Percentiles rank a stretch among this genome's conserved stretches.
These are phyloP conservation scores for Lochmaea crataegi DNA, from an alignment of 2,888 invertebrate species.

Conservation along the genomic window DNA sequence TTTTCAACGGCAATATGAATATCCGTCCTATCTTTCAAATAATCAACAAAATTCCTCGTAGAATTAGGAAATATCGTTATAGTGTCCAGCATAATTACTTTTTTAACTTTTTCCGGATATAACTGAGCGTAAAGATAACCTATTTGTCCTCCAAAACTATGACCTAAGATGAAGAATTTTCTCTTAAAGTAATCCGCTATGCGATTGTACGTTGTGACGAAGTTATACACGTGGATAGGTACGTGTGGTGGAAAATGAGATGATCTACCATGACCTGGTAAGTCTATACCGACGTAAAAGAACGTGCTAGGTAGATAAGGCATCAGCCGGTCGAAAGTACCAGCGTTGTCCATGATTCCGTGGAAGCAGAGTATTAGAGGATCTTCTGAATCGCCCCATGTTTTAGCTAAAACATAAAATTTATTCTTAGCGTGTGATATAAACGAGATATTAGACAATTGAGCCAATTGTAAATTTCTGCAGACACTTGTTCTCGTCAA, in stretches of 20 bases:
- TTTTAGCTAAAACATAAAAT: conserved; percentile 66
- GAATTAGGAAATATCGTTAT: conserved; percentile 54
- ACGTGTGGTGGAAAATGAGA: conserved; percentile 65
- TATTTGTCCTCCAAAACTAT: conserved; percentile 68
- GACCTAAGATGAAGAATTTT: conserved; percentile 58
- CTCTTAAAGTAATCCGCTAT: conserved; percentile 53
- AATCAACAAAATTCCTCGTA: conserved; percentile 50
- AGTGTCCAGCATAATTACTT: conserved; percentile 65
- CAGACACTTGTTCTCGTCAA: too few relatives aligned
- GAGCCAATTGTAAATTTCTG: too few relatives aligned
- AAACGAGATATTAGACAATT: neutral
- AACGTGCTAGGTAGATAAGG: conserved; percentile 66
- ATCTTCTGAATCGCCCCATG: conserved; percentile 70
- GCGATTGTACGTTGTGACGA: conserved; percentile 60
- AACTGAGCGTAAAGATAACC: conserved; percentile 61
- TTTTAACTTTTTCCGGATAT: conserved; percentile 64
- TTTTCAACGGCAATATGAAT: conserved; percentile 57
- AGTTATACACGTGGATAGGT: conserved; percentile 62
- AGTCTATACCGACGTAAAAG: conserved; percentile 67
- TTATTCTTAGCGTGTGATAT: neutral
- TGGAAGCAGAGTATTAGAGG: conserved; percentile 71
- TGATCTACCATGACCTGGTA: conserved; percentile 73
- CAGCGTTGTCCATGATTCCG: conserved; percentile 71
- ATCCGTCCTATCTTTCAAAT: conserved; percentile 61
- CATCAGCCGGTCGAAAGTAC: conserved; percentile 69